Evolutionary conservation across 2,888 invertebrate genomes (phyloP).

Genomic region (Troides aeacus): DNA sequence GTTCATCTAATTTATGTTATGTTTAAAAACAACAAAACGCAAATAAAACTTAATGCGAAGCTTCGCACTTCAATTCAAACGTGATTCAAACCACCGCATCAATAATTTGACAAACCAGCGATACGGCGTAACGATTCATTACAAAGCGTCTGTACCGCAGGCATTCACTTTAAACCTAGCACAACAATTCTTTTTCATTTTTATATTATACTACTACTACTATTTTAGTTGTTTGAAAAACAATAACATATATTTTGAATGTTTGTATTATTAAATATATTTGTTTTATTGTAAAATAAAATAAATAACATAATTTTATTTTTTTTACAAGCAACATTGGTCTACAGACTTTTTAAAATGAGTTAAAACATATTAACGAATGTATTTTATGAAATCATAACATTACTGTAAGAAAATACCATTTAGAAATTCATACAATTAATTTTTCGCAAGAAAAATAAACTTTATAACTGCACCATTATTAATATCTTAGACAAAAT

Average conservation of each 20-base stretch:
- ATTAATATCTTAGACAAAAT: not conserved
- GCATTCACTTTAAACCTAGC: slow-evolving; percentile 52
- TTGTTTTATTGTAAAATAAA: not conserved
- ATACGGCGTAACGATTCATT: slow-evolving; percentile 52
- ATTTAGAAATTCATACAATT: slow-evolving; percentile 2
- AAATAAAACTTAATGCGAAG: slow-evolving; percentile 56
- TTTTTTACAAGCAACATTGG: slow-evolving; percentile 43
- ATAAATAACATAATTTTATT: not conserved
- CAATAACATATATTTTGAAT: not conserved
- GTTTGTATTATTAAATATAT: not conserved
- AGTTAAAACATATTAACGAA: slow-evolving; percentile 28
- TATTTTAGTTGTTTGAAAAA: not conserved
- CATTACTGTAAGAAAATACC: not conserved
- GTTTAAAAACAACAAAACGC: slow-evolving; percentile 37
- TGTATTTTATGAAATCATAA: not conserved
- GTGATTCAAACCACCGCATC: slow-evolving; percentile 81
- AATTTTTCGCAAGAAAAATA: not conserved
- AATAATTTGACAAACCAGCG: slow-evolving; percentile 75
- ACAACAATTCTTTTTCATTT: slow-evolving; percentile 1
- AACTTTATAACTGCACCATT: not conserved
- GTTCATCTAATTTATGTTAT: slow-evolving; percentile 36
- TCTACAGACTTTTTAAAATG: slow-evolving; percentile 55
- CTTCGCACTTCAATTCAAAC: slow-evolving; percentile 76
- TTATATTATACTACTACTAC: not conserved
- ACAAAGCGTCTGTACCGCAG: slow-evolving; percentile 62